Conservation (phyloP, 2,797 vertebrate genomes). For the Serranus cabrilla region DNA sequence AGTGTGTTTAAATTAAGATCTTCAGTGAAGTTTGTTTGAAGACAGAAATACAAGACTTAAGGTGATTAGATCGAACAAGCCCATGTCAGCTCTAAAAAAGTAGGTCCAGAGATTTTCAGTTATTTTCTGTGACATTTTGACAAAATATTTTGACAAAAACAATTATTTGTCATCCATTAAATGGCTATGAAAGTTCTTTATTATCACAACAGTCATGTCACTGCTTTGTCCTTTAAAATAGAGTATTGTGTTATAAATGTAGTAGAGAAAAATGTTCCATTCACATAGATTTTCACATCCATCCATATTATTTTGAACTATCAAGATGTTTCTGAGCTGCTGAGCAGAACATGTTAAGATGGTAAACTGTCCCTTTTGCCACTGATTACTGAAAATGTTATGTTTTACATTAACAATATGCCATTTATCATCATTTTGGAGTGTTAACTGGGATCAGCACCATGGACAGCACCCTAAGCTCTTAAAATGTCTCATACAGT, state of each 20-base stretch:
- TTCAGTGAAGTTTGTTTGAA: not conserved
- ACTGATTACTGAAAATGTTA: not conserved
- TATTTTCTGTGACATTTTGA: not conserved
- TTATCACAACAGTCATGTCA: not conserved
- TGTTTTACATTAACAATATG: not conserved
- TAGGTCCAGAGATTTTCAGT: not conserved
- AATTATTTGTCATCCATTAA: not conserved
- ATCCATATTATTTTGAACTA: no score
- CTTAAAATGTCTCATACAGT: not conserved
- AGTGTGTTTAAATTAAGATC: constrained; percentile 7
- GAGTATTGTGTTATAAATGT: not conserved
- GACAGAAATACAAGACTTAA: not conserved
- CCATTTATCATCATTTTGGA: no score
- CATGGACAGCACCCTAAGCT: constrained; percentile 42
- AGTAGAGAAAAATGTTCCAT: not conserved
- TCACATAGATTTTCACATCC: not conserved
- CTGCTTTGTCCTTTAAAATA: not conserved
- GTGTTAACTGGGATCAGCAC: constrained; percentile 38
- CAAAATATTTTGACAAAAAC: not conserved
- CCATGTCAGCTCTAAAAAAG: not conserved
- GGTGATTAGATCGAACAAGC: not conserved
- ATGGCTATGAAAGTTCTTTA: not conserved
- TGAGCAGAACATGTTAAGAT: not conserved
- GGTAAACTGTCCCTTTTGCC: not conserved
- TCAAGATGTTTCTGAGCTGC: not conserved